Conservation (phyloP, 2,888 invertebrate genomes). For the Leucophenga montana region DNA sequence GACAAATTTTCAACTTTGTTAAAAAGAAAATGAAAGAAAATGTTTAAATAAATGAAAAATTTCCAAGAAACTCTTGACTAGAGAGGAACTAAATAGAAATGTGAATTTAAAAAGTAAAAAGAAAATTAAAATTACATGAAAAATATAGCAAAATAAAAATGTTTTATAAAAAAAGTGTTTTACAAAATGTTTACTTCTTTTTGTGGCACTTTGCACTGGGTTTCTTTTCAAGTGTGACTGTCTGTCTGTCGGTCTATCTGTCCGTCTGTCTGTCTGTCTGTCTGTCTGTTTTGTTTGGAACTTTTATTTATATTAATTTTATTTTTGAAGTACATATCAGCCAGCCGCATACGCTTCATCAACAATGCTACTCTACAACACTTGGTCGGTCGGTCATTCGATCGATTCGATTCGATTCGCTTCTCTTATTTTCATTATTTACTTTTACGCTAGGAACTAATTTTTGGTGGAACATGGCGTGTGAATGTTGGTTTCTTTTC, state of each 20-base stretch:
- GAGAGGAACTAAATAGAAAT: conserved; percentile 48
- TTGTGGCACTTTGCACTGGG: conserved; percentile 31
- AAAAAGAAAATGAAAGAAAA: conserved; percentile 35
- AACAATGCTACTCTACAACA: not conserved
- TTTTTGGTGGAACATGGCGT: conserved; percentile 72
- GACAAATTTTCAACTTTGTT: conserved; percentile 10
- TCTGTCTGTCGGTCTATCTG: too few species aligned
- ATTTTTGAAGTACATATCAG: conserved; percentile 12
- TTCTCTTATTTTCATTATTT: conserved; percentile 32
- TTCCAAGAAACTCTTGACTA: conserved; percentile 62
- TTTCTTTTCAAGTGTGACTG: conserved; percentile 38
- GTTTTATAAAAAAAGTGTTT: conserved; percentile 27
- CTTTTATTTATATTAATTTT: not conserved
- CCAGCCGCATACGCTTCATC: not conserved
- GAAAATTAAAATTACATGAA: too few species aligned
- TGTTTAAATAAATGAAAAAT: conserved; percentile 29
- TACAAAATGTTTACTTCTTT: conserved; percentile 27
- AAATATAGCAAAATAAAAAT: too few species aligned
- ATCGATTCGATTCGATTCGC: too few species aligned
- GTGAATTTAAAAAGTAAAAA: conserved; percentile 45
- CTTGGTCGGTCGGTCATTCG: too few species aligned
- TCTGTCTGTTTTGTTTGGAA: too few species aligned
- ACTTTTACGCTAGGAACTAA: conserved; percentile 71
- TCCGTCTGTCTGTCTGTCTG: too few species aligned
- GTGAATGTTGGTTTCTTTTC: conserved; percentile 35